Evolutionary conservation across 1,140 invertebrate species (phyloP).

Genomic region (Bombus ignitus): DNA sequence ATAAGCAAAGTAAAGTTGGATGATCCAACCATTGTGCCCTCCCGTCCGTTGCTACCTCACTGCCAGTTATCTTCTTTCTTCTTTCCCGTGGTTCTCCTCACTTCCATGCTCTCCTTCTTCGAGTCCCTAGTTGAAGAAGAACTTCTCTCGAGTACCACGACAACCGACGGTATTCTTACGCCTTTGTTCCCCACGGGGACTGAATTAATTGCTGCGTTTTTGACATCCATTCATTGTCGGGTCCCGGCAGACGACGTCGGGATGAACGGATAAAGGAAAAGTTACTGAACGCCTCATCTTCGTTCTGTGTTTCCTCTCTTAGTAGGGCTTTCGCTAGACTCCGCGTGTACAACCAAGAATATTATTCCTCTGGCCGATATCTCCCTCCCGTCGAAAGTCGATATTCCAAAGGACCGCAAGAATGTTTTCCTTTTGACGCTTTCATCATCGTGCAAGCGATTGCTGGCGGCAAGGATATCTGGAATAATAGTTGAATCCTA

Average conservation of each 20-base stretch:
- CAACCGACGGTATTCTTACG: conserved; percentile 75
- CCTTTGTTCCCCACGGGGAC: conserved; percentile 76
- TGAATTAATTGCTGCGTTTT: conserved; percentile 82
- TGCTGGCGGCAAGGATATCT: background rate
- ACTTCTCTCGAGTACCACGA: conserved; percentile 73
- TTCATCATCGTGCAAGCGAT: background rate
- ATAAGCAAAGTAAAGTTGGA: conserved; percentile 80
- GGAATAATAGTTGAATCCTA: too few species aligned
- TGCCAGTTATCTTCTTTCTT: conserved; percentile 70
- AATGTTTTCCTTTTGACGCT: conserved; percentile 17
- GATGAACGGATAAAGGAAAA: conserved; percentile 76
- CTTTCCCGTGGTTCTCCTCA: conserved; percentile 52
- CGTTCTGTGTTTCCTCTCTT: conserved; percentile 29
- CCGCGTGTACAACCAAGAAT: conserved; percentile 42
- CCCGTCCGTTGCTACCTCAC: conserved; percentile 71
- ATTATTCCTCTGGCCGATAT: conserved; percentile 61
- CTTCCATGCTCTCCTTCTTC: conserved; percentile 1
- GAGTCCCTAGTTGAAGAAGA: conserved; percentile 66
- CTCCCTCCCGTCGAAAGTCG: conserved; percentile 20
- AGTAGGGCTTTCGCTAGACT: conserved; percentile 1
- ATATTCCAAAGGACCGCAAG: conserved; percentile 27
- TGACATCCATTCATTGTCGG: conserved; percentile 80
- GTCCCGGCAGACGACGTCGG: conserved; percentile 70
- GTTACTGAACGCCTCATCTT: conserved; percentile 67
- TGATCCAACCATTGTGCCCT: conserved; percentile 78